A percentile compares a stretch with the other conserved stretches of the same genome.
These are phyloP conservation scores for Drosophila bunnanda DNA, from an alignment of 2,888 invertebrate genomes.

Conservation along the genomic window DNA sequence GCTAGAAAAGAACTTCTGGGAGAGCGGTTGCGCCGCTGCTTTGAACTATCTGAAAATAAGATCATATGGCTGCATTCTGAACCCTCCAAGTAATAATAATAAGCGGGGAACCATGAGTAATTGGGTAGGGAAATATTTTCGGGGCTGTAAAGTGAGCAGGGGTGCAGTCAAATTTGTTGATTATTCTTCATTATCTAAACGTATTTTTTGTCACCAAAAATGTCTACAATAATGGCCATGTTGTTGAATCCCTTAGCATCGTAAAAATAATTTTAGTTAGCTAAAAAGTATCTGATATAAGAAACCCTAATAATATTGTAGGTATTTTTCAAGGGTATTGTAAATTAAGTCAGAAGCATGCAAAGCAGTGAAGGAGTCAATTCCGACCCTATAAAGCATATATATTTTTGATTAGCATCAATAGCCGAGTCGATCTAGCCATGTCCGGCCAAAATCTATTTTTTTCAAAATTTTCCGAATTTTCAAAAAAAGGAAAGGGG, in stretches of 20 bases:
- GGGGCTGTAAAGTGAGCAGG: not conserved
- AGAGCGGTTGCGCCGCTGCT: constrained; percentile 1
- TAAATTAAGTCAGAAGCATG: too few relatives aligned
- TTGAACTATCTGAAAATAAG: constrained; percentile 2
- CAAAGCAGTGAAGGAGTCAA: too few relatives aligned
- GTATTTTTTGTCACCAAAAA: not conserved
- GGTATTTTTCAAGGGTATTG: too few relatives aligned
- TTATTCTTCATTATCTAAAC: not conserved
- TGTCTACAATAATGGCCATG: not conserved
- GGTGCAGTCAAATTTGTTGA: not conserved
- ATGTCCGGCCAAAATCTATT: too few relatives aligned
- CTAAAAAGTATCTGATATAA: not conserved
- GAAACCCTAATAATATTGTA: too few relatives aligned
- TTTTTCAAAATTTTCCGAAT: too few relatives aligned
- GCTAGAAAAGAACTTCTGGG: constrained; percentile 7
- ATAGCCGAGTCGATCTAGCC: too few relatives aligned
- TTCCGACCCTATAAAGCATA: too few relatives aligned
- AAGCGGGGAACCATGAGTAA: not conserved
- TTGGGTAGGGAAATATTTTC: not conserved
- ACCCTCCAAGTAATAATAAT: constrained; percentile 6
- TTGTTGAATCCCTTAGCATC: not conserved
- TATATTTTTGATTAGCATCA: too few relatives aligned
- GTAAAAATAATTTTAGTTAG: not conserved
- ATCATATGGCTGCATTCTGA: constrained; percentile 17
- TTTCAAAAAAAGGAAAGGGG: too few relatives aligned